phyloP scores from a whole-genome alignment of 2,113 vertebrate species.

The Oreochromis spilurus region DNA sequence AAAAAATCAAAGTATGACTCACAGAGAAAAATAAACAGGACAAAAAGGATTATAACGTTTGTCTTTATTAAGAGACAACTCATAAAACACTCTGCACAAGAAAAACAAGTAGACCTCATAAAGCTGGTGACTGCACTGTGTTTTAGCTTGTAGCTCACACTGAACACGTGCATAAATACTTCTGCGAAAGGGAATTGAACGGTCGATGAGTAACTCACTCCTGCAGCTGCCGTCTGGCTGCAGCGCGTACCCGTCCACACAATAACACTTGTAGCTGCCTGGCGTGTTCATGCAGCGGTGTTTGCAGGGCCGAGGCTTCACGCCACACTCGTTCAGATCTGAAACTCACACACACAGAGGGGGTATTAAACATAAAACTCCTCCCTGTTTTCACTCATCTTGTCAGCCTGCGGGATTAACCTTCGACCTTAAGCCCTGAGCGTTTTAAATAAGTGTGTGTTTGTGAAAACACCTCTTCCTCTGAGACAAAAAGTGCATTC shows the following conservation, averaged over 20 bases:
- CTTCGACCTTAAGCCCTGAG: neutral
- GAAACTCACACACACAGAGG: conserved; percentile 8
- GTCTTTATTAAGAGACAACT: neutral
- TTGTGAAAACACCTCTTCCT: neutral
- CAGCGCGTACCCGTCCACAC: conserved; percentile 80
- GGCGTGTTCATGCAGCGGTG: conserved; percentile 93
- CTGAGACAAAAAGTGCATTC: neutral
- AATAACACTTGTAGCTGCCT: conserved; percentile 94
- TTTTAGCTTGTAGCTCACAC: neutral
- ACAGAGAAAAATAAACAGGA: neutral
- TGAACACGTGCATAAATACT: neutral
- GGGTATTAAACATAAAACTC: neutral
- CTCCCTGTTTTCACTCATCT: neutral
- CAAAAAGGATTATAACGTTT: neutral
- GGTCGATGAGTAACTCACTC: conserved; percentile 71
- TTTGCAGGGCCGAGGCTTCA: conserved; percentile 86
- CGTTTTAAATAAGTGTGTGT: neutral
- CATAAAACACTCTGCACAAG: neutral
- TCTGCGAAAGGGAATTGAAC: neutral
- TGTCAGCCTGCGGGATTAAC: conserved; percentile 23
- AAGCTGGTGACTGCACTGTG: neutral
- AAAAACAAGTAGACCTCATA: neutral
- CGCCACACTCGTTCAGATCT: conserved; percentile 93
- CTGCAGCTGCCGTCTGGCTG: conserved; percentile 83
- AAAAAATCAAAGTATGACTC: neutral